Conservation (phyloP, 2,797 vertebrate species). For the Sebastes steindachneri region DNA sequence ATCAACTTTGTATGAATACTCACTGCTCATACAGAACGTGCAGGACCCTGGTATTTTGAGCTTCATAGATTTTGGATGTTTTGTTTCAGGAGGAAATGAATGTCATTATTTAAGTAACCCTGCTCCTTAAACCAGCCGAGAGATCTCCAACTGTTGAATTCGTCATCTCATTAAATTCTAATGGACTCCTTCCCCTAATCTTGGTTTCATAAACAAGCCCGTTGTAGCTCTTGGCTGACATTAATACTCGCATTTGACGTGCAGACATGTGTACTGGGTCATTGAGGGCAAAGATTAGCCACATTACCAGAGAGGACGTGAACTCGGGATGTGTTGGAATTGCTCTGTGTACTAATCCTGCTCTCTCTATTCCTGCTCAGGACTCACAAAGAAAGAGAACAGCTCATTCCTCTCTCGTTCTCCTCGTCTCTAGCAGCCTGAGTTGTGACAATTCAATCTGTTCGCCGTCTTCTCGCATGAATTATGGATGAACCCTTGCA, state of each 20-base stretch:
- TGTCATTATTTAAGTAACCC: neutral
- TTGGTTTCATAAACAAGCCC: neutral
- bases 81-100: neutral
- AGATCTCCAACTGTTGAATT: neutral
- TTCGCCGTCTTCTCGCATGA: constrained; percentile 58
- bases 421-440: constrained; percentile 11
- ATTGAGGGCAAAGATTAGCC: constrained; percentile 24
- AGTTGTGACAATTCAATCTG: constrained; percentile 76
- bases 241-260: neutral
- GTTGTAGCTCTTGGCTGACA: neutral
- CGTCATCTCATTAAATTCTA: neutral
- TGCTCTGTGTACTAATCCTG: constrained; percentile 32
- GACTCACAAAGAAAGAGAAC: constrained; percentile 10
- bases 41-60: neutral
- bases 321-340: constrained; percentile 2
- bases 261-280: neutral
- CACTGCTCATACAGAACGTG: neutral
- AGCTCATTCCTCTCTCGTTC: constrained; percentile 22
- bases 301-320: constrained; percentile 1
- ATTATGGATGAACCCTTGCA: constrained; percentile 70
- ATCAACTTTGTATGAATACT: neutral
- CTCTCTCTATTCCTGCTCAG: constrained; percentile 29
- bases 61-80: neutral
- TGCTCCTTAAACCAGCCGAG: neutral
- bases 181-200: neutral